Evolutionary conservation across 37 sponge, comb jelly and placozoan genomes (phyloP).

Genomic region (Agelas oroides): DNA sequence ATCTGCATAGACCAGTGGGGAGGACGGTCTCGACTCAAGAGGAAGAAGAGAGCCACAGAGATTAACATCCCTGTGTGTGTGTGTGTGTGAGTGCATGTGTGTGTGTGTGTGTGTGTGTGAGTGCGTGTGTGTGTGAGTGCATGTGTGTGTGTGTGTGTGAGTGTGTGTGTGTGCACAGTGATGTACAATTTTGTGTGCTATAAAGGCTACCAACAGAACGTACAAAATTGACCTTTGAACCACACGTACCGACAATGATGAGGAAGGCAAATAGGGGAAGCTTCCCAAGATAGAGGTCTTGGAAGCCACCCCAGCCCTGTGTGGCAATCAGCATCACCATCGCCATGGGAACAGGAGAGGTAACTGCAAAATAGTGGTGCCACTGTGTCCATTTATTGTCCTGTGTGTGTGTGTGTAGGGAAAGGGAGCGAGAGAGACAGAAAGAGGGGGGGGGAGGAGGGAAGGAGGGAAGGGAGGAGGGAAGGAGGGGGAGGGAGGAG

Average conservation of each 20-base stretch:
- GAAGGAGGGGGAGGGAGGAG: background rate
- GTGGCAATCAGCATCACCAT: slow-evolving; percentile 66
- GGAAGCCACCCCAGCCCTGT: slow-evolving; percentile 75
- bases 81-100: no score
- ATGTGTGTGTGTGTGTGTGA: slow-evolving; percentile 20
- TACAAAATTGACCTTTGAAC: no score
- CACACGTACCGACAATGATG: slow-evolving; percentile 65
- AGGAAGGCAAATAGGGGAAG: slow-evolving; percentile 72
- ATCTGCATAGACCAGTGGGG: slow-evolving; percentile 71
- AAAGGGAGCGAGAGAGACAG: slow-evolving; percentile 19
- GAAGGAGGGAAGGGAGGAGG: no score
- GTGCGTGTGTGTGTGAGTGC: slow-evolving; percentile 1
- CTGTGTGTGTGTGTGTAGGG: slow-evolving; percentile 29
- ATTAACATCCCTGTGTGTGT: slow-evolving; percentile 36
- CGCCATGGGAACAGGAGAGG: slow-evolving; percentile 79
- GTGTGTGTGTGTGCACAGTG: no score
- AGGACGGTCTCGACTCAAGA: background rate
- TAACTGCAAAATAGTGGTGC: slow-evolving; percentile 73
- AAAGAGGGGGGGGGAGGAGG: background rate
- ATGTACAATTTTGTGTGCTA: background rate
- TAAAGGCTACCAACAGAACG: no score
- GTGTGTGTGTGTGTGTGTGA: background rate
- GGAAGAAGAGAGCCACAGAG: slow-evolving; percentile 29
- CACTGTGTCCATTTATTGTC: slow-evolving; percentile 76
- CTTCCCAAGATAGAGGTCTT: slow-evolving; percentile 21